Base-by-base conservation (phyloP, 2,113 vertebrate species). In the Corythoichthys intestinalis region DNA sequence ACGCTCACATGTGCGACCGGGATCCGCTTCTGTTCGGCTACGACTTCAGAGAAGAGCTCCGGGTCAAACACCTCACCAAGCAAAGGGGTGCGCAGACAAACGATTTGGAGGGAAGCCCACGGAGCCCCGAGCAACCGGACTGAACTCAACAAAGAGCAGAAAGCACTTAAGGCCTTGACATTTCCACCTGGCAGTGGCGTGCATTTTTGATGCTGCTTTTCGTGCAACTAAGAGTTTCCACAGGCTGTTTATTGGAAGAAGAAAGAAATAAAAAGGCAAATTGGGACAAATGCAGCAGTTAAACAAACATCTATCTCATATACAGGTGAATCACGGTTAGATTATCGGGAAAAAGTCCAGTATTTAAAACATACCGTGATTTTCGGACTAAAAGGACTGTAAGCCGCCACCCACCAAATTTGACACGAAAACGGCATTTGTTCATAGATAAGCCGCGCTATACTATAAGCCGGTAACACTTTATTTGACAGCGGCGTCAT, bases 21-120 rank as follows among this genome's bases (percentile, higher is more conserved):
- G 91, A 97, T 57, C 88, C 91, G 2, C 13, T 54, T 17, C 93
- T 99, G 70, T 85, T 94, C 71, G 15, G 61, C 39, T 99, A 95
- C 28, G 90, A 93, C 61, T 96, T 92, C 85, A 93, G 97, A 84
- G 93, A 97, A 47, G 96, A 98, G 71, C 92, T 95, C 61, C 86
- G 34, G 74, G 81, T 88, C 65, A 94, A 85, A 52, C 88, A 80
- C 41, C 6, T 79, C 1, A 0, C 34, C 7, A 76, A 20, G 70
- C 13, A 20, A 47, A 47, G n/a, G 14, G 15, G 70, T 56, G 8
- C 20, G 0, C 56, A 38, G 34, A 66, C 0, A 6, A 48, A 56
- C 53, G 7, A 8, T 34, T 1, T 64, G 35, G 8, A 70, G 1
- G 2, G 38, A 28, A 48, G 2, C 4, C 44, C 69, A 17, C 37